Conservation (phyloP, 2,797 vertebrate species). For the Thamnophis elegans region DNA sequence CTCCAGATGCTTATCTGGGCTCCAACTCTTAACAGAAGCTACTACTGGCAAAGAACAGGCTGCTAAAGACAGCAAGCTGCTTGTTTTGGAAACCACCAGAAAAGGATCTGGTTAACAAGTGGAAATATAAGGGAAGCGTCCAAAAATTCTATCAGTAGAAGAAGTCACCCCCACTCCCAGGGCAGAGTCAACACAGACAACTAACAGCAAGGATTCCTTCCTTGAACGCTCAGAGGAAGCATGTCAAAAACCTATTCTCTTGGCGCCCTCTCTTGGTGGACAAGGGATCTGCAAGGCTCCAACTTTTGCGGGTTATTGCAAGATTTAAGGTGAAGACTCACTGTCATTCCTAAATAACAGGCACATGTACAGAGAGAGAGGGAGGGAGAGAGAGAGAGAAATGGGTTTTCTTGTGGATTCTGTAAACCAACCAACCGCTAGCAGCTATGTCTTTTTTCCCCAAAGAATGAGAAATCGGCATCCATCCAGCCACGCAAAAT, state of each 20-base stretch:
- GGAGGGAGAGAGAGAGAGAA: not conserved
- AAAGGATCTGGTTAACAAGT: not conserved
- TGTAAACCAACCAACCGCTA: not conserved
- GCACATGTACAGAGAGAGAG: not conserved
- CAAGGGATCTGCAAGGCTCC: not conserved
- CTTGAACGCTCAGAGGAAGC: not conserved
- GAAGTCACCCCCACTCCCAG: not conserved
- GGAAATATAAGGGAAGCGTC: not conserved
- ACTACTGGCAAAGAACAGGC: not conserved
- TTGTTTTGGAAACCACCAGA: not conserved
- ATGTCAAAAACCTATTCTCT: not conserved
- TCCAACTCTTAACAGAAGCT: not conserved
- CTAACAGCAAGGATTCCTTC: not conserved
- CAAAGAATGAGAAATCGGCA: not conserved
- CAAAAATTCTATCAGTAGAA: not conserved
- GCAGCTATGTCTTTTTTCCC: not conserved
- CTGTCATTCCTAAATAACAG: not conserved
- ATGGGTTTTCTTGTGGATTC: not conserved
- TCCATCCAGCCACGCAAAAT: not conserved
- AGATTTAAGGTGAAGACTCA: not conserved
- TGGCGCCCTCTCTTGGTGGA: not conserved
- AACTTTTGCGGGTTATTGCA: not conserved
- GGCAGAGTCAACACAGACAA: not conserved
- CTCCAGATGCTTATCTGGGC: not conserved
- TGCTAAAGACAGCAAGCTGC: not conserved